Evolutionary conservation across 2,113 vertebrate genomes (phyloP).

Genomic region (Paedocypris sp.): DNA sequence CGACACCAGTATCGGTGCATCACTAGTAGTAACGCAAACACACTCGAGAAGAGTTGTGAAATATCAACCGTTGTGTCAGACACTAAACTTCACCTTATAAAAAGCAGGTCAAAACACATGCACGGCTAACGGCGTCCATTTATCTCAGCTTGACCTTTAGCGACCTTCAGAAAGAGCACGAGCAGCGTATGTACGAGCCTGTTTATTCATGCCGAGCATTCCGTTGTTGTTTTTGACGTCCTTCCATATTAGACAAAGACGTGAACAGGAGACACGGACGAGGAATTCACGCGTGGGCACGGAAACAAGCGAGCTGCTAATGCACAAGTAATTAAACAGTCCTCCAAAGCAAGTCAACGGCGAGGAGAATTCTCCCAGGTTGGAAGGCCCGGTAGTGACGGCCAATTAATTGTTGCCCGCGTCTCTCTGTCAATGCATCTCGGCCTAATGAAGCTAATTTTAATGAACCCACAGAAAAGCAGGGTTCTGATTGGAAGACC

Average conservation of each 20-base stretch:
- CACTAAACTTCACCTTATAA: not conserved
- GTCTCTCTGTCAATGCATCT: conserved; percentile 29
- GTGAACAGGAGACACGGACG: conserved; percentile 11
- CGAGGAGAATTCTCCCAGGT: conserved; percentile 24
- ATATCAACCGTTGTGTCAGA: not conserved
- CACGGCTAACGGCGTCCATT: not conserved
- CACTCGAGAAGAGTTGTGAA: not conserved
- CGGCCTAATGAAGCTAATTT: conserved; percentile 33
- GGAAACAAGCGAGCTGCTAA: conserved; percentile 31
- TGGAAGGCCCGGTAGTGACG: conserved; percentile 13
- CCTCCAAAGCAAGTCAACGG: conserved; percentile 19
- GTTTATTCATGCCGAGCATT: conserved; percentile 8
- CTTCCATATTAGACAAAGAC: conserved; percentile 14
- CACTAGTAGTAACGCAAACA: too few species aligned
- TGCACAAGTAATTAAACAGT: conserved; percentile 35
- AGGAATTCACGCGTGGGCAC: conserved; percentile 27
- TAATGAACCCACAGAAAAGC: conserved; percentile 25
- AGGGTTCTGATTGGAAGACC: conserved; percentile 13
- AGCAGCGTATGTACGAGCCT: not conserved
- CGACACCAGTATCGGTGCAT: too few species aligned
- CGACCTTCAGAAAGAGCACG: conserved; percentile 13
- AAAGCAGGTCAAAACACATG: not conserved
- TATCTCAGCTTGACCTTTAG: conserved; percentile 7
- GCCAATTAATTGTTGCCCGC: conserved; percentile 35
- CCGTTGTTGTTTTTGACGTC: conserved; percentile 3